Evolutionary conservation across 2,888 invertebrate genomes (phyloP).

Genomic region (Hypselothyrea guttata): DNA sequence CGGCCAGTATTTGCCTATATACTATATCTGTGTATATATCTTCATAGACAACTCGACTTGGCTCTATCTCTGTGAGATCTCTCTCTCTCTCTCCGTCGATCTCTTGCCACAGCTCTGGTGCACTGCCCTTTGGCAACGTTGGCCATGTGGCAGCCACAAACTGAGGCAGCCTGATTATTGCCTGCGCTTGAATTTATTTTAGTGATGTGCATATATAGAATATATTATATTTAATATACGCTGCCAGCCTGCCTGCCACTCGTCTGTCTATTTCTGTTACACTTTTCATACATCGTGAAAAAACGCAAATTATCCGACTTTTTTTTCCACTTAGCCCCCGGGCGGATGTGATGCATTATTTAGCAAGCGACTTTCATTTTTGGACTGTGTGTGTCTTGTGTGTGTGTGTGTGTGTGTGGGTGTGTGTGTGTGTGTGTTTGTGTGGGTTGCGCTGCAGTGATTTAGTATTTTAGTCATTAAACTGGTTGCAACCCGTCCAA

Average conservation of each 20-base stretch:
- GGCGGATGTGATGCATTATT: constrained; percentile 57
- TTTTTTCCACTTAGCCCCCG: constrained; percentile 7
- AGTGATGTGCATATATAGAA: constrained; percentile 4
- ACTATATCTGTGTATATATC: constrained; percentile 10
- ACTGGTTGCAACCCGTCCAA: constrained; percentile 27
- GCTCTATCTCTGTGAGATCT: constrained; percentile 25
- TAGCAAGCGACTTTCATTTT: constrained; percentile 49
- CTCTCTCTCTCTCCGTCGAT: constrained; percentile 8
- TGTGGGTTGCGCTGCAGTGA: constrained; percentile 20
- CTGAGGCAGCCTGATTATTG: constrained; percentile 16
- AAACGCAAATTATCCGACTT: constrained; percentile 24
- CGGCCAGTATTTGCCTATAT: constrained; percentile 48
- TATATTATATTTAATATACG: neutral
- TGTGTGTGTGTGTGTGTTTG: constrained; percentile 5
- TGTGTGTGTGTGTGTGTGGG: constrained; percentile 1
- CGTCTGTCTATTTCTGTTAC: constrained; percentile 48
- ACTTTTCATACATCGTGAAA: constrained; percentile 21
- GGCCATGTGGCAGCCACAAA: constrained; percentile 44
- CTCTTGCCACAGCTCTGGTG: constrained; percentile 16
- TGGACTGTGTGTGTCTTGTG: constrained; percentile 18
- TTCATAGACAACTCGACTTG: constrained; percentile 26
- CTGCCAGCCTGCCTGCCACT: constrained; percentile 4
- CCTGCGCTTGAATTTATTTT: constrained; percentile 38
- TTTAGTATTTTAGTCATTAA: constrained; percentile 26
- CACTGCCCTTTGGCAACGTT: constrained; percentile 40